Percentiles rank a stretch among this genome's conserved stretches.
These are phyloP conservation scores for Leucophenga varia DNA, from an alignment of 1,140 invertebrate genomes.

Conservation along the genomic window DNA sequence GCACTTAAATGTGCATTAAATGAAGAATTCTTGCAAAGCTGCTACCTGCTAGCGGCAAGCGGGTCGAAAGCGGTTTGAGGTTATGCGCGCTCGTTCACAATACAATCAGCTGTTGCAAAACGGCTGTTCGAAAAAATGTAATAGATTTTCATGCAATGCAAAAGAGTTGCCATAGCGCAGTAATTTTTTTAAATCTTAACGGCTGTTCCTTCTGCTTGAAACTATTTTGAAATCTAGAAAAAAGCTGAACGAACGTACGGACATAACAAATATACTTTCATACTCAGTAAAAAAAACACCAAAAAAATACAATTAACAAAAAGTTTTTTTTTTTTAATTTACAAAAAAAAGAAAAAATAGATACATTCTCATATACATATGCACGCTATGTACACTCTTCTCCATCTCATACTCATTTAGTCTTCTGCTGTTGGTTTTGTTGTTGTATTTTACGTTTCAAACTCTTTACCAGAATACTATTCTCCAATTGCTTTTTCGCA, in stretches of 20 bases:
- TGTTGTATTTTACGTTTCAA: constrained; percentile 66
- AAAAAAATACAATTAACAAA: constrained; percentile 11
- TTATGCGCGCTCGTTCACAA: too few species aligned
- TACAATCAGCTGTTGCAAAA: too few species aligned
- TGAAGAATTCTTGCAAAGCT: constrained; percentile 8
- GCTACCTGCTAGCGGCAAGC: constrained; percentile 1
- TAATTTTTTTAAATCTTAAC: too few species aligned
- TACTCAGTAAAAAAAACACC: too few species aligned
- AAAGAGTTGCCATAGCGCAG: too few species aligned
- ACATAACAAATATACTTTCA: too few species aligned
- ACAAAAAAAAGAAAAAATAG: background rate
- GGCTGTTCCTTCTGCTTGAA: constrained; percentile 24
- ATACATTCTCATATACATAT: constrained; percentile 34
- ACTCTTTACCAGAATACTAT: constrained; percentile 70
- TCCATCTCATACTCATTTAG: too few species aligned
- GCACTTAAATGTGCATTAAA: constrained; percentile 15
- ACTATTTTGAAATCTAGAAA: constrained; percentile 28
- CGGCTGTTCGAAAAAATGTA: too few species aligned
- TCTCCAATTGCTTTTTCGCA: constrained; percentile 63
- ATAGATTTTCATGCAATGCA: too few species aligned
- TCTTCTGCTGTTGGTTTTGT: constrained; percentile 9
- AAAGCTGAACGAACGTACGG: too few species aligned
- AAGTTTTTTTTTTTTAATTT: background rate
- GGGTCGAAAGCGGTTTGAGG: constrained; percentile 17
- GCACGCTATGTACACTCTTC: constrained; percentile 17